Evolutionary conservation across 2,797 vertebrate genomes (phyloP).

Genomic region (Coluber constrictor): DNA sequence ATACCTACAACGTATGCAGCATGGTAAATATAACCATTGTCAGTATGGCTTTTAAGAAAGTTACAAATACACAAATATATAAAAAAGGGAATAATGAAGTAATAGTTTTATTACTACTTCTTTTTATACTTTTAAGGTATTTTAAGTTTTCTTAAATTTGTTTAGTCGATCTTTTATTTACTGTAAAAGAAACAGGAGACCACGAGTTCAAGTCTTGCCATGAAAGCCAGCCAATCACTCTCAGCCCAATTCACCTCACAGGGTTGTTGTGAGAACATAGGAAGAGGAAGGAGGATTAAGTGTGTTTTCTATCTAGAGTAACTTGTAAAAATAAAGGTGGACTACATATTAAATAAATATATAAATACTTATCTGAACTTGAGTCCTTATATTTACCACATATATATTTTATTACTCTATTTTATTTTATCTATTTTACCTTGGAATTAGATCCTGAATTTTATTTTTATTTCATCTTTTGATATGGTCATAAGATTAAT

Average conservation of each 20-base stretch:
- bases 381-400: background rate
- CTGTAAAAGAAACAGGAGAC: background rate
- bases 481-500: background rate
- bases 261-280: background rate
- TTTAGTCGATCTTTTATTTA: background rate
- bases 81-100: background rate
- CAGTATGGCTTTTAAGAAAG: background rate
- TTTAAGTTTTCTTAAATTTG: background rate
- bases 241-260: background rate
- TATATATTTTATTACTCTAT: background rate
- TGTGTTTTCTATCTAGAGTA: background rate
- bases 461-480: background rate
- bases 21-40: background rate
- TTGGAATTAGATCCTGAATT: background rate
- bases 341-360: background rate
- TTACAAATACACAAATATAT: background rate
- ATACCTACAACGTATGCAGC: background rate
- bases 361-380: background rate
- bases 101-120: background rate
- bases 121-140: background rate
- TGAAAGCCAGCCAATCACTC: background rate
- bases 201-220: background rate
- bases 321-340: background rate
- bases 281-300: background rate
- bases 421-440: background rate